Base-by-base conservation (phyloP, 2,797 vertebrate species). In the Chromis chromis region DNA sequence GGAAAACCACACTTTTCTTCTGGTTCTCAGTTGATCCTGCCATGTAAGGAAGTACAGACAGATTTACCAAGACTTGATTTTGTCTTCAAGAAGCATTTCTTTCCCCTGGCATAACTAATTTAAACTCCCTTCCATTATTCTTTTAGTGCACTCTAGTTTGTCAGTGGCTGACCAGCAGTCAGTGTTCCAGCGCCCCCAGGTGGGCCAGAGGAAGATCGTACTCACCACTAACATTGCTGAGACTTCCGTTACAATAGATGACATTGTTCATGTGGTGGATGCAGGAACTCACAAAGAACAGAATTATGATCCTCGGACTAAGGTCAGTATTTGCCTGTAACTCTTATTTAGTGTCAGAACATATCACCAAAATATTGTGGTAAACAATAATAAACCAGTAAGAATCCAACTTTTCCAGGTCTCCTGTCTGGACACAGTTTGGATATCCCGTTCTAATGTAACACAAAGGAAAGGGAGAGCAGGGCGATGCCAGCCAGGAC, bases 201-300 rank as follows among this genome's bases (percentile, higher is more conserved):
- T 79, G 0, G 96, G 95, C 0, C 92, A 94, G 72, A 96, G 98
- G 69, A 99, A 99, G 92, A 96, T 99, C 0, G 96, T 99, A 50
- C 90, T 99, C 64, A 92, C 97, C 64, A 99, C 98, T 61, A 99
- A 99, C 88, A 98, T 99, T 0, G 98, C 98, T 0, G 98, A 99
- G 91, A 99, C 97, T 1, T 98, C 98, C 62, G 95, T 99, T 91
- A 99, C 98, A 13, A 96, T 99, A 63, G 96, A 99, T 0, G 98
- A 99, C 88, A 96, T 99, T 0, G 97, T 98, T 31, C 96, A 99
- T 0, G 98, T 99, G 62, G 96, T 99, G 77, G 97, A 99, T 88
- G 89, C 94, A 0, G 98, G 98, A 61, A 96, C 94, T 31, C 97
- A 98, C 76, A 99, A 99, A 81, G 96, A 99, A 90, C 96, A 97